Percentiles rank a stretch among this genome's conserved stretches.
Conservation (phyloP, 2,113 vertebrate genomes). For the Candoia aspera region DNA sequence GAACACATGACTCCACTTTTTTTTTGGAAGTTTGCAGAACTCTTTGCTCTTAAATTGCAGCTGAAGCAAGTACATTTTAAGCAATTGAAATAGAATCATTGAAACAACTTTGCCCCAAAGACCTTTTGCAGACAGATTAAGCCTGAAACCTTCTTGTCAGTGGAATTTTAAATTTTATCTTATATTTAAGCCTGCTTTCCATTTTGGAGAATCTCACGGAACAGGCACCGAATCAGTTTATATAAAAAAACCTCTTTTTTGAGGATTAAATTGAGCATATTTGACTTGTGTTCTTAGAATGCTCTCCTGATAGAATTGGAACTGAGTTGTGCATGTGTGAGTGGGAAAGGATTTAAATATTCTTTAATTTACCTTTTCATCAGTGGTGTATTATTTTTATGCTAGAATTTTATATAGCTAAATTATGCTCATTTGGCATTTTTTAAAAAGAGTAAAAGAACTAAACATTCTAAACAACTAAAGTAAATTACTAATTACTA, state of each 20-base stretch:
- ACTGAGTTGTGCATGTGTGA: neutral
- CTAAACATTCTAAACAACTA: neutral
- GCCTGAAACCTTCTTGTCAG: neutral
- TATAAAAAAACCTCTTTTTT: neutral
- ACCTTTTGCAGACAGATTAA: neutral
- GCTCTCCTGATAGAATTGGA: neutral
- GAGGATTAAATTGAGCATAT: neutral
- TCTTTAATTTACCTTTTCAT: neutral
- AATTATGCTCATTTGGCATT: neutral
- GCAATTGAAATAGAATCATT: neutral
- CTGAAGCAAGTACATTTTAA: too few relatives aligned
- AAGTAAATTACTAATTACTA: too few relatives aligned
- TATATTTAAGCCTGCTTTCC: neutral
- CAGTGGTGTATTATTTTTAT: neutral
- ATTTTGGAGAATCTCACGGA: neutral
- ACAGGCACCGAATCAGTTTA: neutral
- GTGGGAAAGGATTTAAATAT: neutral
- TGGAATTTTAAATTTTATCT: neutral
- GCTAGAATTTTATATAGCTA: neutral
- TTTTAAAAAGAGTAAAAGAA: neutral
- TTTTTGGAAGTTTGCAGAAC: neutral
- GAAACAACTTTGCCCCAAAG: neutral
- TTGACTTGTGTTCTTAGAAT: neutral
- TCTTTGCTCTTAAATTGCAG: too few relatives aligned
- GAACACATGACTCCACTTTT: too few relatives aligned